Evolutionary conservation across 2,113 vertebrate genomes (phyloP).

Genomic region (Dendropsophus ebraccatus): DNA sequence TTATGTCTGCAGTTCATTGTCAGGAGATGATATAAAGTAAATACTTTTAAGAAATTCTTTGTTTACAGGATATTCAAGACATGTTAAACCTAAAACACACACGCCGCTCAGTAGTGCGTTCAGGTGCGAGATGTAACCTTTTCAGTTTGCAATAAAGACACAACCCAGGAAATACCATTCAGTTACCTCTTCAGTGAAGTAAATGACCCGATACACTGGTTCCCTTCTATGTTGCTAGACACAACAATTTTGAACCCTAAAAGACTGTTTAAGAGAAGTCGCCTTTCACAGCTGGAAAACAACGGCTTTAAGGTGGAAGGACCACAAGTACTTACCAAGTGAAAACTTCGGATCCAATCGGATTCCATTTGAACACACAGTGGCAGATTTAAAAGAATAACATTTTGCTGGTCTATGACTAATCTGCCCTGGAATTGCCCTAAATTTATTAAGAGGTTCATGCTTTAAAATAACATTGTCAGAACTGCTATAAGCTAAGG

Average conservation of each 20-base stretch:
- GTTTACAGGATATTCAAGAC: constrained; percentile 11
- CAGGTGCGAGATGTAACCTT: constrained; percentile 35
- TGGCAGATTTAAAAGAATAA: no score
- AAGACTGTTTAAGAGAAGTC: no score
- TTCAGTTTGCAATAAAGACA: neutral
- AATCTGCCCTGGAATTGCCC: no score
- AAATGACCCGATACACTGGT: constrained; percentile 12
- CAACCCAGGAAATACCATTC: neutral
- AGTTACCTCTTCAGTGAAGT: neutral
- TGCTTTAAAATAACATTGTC: no score
- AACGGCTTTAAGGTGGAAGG: no score
- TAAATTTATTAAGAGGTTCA: no score
- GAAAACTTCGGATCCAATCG: no score
- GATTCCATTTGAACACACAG: no score
- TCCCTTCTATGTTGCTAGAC: neutral
- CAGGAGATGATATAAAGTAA: neutral
- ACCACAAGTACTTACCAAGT: no score
- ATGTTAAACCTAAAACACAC: constrained; percentile 33
- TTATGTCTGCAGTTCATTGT: neutral
- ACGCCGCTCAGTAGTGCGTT: constrained; percentile 2
- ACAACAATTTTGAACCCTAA: neutral
- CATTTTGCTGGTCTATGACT: no score
- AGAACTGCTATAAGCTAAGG: no score
- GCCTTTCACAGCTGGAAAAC: no score
- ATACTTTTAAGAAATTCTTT: constrained; percentile 16